Percentiles rank a stretch among this genome's conserved stretches.
These are phyloP conservation scores for Nemurella pictetii DNA, from an alignment of 2,888 invertebrate genomes.

Conservation along the genomic window DNA sequence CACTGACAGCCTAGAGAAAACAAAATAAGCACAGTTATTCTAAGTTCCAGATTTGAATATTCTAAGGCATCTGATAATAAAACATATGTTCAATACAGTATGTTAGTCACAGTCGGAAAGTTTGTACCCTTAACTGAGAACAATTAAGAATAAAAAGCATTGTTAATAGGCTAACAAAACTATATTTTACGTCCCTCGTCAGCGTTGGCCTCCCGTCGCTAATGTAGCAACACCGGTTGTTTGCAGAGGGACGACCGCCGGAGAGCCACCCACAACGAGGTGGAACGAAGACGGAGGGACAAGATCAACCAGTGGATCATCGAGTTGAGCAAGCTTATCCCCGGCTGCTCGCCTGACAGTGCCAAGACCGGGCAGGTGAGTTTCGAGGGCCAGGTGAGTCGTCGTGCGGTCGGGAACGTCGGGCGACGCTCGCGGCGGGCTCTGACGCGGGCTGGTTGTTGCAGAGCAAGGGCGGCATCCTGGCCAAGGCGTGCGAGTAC, in stretches of 20 bases:
- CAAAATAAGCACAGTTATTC: no score
- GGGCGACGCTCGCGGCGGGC: not conserved
- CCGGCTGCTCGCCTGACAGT: constrained; percentile 63
- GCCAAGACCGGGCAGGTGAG: constrained; percentile 43
- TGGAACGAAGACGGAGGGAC: constrained; percentile 88
- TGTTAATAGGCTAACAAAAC: no score
- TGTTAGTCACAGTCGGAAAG: no score
- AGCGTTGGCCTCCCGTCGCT: constrained; percentile 35
- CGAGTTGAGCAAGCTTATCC: constrained; percentile 87
- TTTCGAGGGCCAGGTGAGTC: constrained; percentile 37
- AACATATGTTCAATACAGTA: no score
- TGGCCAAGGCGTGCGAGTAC: constrained; percentile 95
- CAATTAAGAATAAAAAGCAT: no score
- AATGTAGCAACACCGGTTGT: not conserved
- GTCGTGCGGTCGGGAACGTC: not conserved
- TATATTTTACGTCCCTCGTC: no score
- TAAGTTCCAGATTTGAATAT: no score
- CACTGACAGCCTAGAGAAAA: no score
- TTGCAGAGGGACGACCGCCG: constrained; percentile 81
- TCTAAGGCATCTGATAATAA: no score
- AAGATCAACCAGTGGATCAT: constrained; percentile 98
- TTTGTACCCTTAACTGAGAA: no score
- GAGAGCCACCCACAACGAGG: constrained; percentile 93
- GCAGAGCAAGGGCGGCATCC: constrained; percentile 91
- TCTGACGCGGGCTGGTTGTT: not conserved